phyloP scores from a whole-genome alignment of 2,797 vertebrate genomes.

The Chrosomus eos region DNA sequence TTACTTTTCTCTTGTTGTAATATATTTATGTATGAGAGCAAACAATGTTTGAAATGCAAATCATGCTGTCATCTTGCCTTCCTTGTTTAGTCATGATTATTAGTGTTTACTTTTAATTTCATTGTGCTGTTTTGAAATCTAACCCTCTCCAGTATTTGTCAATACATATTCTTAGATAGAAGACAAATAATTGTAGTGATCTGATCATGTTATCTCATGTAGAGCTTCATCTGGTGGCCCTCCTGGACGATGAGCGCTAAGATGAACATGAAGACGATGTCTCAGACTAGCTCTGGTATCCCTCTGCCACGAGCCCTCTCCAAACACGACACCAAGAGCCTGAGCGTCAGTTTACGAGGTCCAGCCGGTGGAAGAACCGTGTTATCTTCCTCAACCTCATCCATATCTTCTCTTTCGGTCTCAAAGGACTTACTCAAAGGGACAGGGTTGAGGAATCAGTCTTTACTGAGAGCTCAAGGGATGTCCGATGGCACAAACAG shows the following conservation, averaged over 20 bases:
- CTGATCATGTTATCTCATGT: not conserved
- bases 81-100: not conserved
- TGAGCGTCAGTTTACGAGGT: slow-evolving; percentile 56
- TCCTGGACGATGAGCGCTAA: slow-evolving; percentile 76
- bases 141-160: not conserved
- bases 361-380: slow-evolving; percentile 53
- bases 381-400: slow-evolving; percentile 60
- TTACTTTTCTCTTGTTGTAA: not conserved
- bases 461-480: slow-evolving; percentile 62
- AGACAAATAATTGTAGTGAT: not conserved
- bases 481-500: not conserved
- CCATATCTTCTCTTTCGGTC: slow-evolving; percentile 36
- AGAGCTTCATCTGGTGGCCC: slow-evolving; percentile 55
- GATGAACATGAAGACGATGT: slow-evolving; percentile 77
- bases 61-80: not conserved
- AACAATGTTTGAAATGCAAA: not conserved
- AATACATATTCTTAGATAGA: not conserved
- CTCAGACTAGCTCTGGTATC: slow-evolving; percentile 77
- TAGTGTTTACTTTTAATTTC: not conserved
- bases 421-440: slow-evolving; percentile 71
- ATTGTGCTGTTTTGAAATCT: not conserved
- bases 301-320: slow-evolving; percentile 78
- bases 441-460: slow-evolving; percentile 67
- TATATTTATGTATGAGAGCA: not conserved
- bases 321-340: slow-evolving; percentile 70